These are phyloP conservation scores for Drosophila murphyi DNA, from an alignment of 1,140 invertebrate species.

Conservation along the genomic window DNA sequence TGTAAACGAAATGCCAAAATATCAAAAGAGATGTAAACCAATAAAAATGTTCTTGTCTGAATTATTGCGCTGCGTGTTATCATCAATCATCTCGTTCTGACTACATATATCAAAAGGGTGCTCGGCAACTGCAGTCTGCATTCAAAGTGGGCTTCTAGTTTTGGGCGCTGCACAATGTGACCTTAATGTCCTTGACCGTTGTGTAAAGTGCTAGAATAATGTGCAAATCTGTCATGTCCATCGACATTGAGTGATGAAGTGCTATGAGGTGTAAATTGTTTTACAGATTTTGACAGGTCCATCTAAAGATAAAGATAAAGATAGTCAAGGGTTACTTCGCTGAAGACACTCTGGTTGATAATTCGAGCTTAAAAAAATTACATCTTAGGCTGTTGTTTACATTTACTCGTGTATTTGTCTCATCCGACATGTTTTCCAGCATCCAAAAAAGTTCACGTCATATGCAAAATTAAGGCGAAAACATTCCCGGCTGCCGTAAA, in stretches of 20 bases:
- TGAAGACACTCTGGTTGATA: background rate
- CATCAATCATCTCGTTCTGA: conserved; percentile 37
- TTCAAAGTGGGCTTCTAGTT: background rate
- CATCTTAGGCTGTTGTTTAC: conserved; percentile 13
- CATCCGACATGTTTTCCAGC: conserved; percentile 14
- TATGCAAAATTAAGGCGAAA: conserved; percentile 25
- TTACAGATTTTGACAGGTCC: background rate
- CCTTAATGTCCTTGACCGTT: conserved; percentile 39
- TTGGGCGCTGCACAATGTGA: conserved; percentile 17
- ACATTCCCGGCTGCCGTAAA: conserved; percentile 36
- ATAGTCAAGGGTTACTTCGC: background rate
- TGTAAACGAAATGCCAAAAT: background rate
- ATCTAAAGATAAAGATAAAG: background rate
- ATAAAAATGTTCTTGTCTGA: background rate
- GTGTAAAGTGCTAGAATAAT: conserved; percentile 1
- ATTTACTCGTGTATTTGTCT: background rate
- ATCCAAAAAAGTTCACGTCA: conserved; percentile 12
- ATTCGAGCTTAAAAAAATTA: background rate
- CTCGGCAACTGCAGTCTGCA: conserved; percentile 23
- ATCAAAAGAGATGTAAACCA: background rate
- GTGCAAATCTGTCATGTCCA: conserved; percentile 33
- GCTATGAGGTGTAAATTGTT: conserved; percentile 26
- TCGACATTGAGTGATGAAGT: conserved; percentile 38
- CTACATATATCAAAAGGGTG: conserved; percentile 16
- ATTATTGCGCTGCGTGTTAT: conserved; percentile 27